Conservation (phyloP, 2,888 invertebrate species). For the Lasioglossum villosulum region DNA sequence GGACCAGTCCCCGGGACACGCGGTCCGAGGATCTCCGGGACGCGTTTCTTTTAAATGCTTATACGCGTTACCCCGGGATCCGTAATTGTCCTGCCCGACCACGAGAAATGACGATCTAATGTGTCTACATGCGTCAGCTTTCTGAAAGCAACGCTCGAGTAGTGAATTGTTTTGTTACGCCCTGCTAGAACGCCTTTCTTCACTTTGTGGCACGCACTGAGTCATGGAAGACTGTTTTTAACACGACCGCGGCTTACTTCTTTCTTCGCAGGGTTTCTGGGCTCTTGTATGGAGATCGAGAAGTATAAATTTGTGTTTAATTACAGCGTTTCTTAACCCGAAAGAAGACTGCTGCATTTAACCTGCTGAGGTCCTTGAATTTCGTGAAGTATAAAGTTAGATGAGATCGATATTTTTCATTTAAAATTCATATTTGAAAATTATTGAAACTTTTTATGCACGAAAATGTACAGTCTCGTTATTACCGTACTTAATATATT, state of each 20-base stretch:
- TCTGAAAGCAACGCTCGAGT: constrained; percentile 14
- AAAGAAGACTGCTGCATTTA: background rate
- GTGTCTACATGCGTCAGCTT: constrained; percentile 49
- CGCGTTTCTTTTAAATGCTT: constrained; percentile 44
- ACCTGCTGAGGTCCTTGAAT: too few species aligned
- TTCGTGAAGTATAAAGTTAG: too few species aligned
- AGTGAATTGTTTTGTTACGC: constrained; percentile 17
- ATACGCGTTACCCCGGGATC: constrained; percentile 29
- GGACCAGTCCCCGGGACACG: constrained; percentile 42
- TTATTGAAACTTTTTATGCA: background rate
- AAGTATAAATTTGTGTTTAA: background rate
- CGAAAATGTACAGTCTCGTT: background rate
- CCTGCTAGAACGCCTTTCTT: background rate
- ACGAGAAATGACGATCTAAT: constrained; percentile 56
- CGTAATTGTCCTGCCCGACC: constrained; percentile 47
- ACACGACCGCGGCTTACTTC: background rate
- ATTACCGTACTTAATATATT: background rate
- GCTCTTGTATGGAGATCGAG: background rate
- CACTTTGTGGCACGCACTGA: background rate
- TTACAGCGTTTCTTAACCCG: too few species aligned
- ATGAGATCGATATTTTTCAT: background rate
- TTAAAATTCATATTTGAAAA: background rate
- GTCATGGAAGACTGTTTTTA: background rate
- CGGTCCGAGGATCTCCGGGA: constrained; percentile 14
- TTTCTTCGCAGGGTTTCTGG: background rate